phyloP scores from a whole-genome alignment of 1,140 invertebrate genomes.

The Octopus sinensis region DNA sequence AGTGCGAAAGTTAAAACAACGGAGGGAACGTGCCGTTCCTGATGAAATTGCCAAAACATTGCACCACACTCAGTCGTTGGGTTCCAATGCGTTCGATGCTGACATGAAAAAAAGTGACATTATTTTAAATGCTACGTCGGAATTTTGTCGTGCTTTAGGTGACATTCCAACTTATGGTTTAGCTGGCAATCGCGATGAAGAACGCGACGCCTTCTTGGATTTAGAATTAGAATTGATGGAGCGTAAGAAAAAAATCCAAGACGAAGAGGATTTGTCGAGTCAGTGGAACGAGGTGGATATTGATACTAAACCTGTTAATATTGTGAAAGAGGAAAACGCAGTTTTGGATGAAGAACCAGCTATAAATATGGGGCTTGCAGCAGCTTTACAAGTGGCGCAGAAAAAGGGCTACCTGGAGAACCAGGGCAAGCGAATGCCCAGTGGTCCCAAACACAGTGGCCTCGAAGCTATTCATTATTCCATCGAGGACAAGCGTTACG shows the following conservation, averaged over 20 bases:
- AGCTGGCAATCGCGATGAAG: slow-evolving; percentile 81
- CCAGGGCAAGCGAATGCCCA: slow-evolving; percentile 65
- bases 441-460: slow-evolving; percentile 58
- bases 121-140: slow-evolving; percentile 87
- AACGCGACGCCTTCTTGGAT: slow-evolving; percentile 75
- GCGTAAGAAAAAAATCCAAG: slow-evolving; percentile 48
- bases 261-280: slow-evolving; percentile 57
- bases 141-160: slow-evolving; percentile 93
- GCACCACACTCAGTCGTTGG: neutral
- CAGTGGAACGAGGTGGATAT: slow-evolving; percentile 74
- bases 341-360: slow-evolving; percentile 94
- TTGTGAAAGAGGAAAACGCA: slow-evolving; percentile 49
- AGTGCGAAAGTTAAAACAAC: slow-evolving; percentile 71
- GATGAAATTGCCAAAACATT: slow-evolving; percentile 30
- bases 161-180: slow-evolving; percentile 76
- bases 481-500: slow-evolving; percentile 91
- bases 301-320: slow-evolving; percentile 54
- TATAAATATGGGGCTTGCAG: slow-evolving; percentile 85
- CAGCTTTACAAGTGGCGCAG: slow-evolving; percentile 85
- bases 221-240: slow-evolving; percentile 65
- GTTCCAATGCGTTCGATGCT: neutral
- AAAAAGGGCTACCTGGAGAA: slow-evolving; percentile 94
- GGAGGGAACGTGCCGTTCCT: slow-evolving; percentile 39
- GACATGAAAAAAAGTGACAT: slow-evolving; percentile 60
- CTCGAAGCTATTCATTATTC: slow-evolving; percentile 89